Percentiles rank a stretch among this genome's conserved stretches.
Evolutionary conservation across 2,797 vertebrate genomes (phyloP).

Genomic region (Sebastiscus albofasciatus): DNA sequence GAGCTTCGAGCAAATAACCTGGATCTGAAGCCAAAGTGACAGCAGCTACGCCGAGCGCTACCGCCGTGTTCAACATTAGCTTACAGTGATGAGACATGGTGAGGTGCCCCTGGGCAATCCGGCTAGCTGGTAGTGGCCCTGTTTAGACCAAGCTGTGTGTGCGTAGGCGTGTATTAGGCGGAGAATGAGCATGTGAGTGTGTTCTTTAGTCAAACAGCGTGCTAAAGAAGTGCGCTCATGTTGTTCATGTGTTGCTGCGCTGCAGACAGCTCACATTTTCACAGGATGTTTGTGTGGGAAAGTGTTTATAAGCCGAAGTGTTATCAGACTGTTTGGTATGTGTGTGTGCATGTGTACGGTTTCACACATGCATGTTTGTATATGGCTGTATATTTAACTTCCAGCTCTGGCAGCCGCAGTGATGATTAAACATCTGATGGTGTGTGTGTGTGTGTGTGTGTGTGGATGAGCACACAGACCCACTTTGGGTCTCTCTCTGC

Average conservation of each 20-base stretch:
- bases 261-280: constrained; percentile 17
- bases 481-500: constrained; percentile 45
- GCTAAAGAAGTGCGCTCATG: constrained; percentile 26
- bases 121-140: constrained; percentile 50
- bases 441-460: background rate
- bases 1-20: constrained; percentile 61
- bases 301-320: background rate
- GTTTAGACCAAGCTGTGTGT: constrained; percentile 35
- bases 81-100: constrained; percentile 65
- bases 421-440: constrained; percentile 56
- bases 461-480: constrained; percentile 49
- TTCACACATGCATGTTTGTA: constrained; percentile 39
- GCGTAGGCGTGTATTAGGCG: background rate
- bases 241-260: constrained; percentile 19
- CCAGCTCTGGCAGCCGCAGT: constrained; percentile 16
- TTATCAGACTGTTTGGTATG: constrained; percentile 13
- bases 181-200: constrained; percentile 4
- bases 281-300: constrained; percentile 31
- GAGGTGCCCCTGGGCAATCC: constrained; percentile 44
- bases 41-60: constrained; percentile 53
- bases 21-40: constrained; percentile 78
- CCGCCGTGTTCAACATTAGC: constrained; percentile 56
- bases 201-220: constrained; percentile 21
- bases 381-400: constrained; percentile 47
- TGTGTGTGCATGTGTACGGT: background rate